Conservation (phyloP, 2,888 invertebrate genomes). For the Malthinus flaveolus region DNA sequence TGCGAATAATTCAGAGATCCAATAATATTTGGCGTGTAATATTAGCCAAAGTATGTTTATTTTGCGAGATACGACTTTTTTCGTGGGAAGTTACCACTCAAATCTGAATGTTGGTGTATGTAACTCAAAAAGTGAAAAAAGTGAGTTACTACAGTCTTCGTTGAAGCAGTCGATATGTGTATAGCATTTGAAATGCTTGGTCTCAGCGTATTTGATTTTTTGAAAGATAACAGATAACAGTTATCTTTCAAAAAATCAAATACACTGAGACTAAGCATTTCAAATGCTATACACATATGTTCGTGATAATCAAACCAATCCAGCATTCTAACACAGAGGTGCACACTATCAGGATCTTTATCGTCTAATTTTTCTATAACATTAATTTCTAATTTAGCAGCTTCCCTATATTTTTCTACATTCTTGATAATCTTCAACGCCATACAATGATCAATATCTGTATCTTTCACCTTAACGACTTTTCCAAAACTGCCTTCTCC, state of each 20-base stretch:
- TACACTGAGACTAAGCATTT: conserved; percentile 96
- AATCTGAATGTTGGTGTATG: too few species aligned
- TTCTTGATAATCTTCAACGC: conserved; percentile 99
- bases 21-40: too few species aligned
- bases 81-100: too few species aligned
- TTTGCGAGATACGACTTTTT: too few species aligned
- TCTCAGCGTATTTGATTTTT: conserved; percentile 95
- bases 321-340: conserved; percentile 94
- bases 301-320: conserved; percentile 99
- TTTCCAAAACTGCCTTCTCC: conserved; percentile 99
- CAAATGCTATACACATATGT: conserved; percentile 97
- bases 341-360: conserved; percentile 91
- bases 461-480: conserved; percentile 98
- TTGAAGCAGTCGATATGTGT: too few species aligned
- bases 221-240: too few species aligned
- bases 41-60: too few species aligned
- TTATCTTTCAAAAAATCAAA: conserved; percentile 98
- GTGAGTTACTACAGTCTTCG: too few species aligned
- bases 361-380: conserved; percentile 95
- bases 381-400: conserved; percentile 98
- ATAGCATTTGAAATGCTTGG: conserved; percentile 98
- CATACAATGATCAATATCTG: conserved; percentile 89
- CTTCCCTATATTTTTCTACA: conserved; percentile 98
- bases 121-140: too few species aligned
- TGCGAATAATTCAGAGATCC: too few species aligned